These are phyloP conservation scores for Embiotoca jacksoni DNA, from an alignment of 2,113 vertebrate genomes.

Conservation along the genomic window DNA sequence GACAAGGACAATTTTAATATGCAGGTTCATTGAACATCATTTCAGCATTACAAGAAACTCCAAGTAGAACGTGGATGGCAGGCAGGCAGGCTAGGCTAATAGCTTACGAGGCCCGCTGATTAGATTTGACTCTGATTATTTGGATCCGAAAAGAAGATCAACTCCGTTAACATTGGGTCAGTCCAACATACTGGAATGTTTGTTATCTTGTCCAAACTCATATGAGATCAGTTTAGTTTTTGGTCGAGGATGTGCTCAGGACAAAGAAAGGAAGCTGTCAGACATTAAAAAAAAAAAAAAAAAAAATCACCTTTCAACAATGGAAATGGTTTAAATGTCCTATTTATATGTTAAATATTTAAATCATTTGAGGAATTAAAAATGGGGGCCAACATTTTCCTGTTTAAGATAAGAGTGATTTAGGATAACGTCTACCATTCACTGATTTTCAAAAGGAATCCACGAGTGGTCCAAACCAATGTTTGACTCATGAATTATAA, in stretches of 20 bases:
- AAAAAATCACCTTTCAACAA: not conserved
- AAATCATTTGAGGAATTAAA: too few species aligned
- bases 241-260: not conserved
- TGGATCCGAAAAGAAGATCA: conserved; percentile 18
- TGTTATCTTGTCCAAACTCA: not conserved
- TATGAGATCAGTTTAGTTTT: not conserved
- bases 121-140: conserved; percentile 20
- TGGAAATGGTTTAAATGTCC: not conserved
- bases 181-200: not conserved
- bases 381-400: too few species aligned
- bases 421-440: too few species aligned
- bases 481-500: too few species aligned
- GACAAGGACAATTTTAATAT: conserved; percentile 39
- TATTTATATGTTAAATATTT: not conserved
- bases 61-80: conserved; percentile 22
- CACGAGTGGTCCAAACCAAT: too few species aligned
- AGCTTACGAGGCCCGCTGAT: not conserved
- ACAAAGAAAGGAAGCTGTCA: not conserved
- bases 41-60: conserved; percentile 35
- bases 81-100: conserved; percentile 17
- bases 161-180: not conserved
- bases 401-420: too few species aligned
- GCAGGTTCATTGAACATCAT: conserved; percentile 47
- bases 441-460: too few species aligned
- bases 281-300: too few species aligned